Percentiles rank a stretch among this genome's conserved stretches.
These are phyloP conservation scores for Jordanella pulchra DNA, from an alignment of 2,797 vertebrate genomes.

Conservation along the genomic window DNA sequence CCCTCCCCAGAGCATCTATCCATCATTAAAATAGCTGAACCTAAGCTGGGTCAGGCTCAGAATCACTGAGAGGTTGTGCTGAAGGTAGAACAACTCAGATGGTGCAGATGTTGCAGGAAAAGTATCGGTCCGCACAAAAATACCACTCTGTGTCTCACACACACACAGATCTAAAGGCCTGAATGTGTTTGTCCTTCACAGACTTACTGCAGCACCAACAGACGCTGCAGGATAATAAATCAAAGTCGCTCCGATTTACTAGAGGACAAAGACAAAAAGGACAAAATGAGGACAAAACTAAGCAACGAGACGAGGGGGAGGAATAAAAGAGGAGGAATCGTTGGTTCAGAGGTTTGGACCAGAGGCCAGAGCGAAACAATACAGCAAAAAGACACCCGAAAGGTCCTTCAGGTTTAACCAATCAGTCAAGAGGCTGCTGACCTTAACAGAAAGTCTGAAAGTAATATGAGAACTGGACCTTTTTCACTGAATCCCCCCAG, in stretches of 20 bases:
- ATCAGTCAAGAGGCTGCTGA: conserved; percentile 28
- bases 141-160: background rate
- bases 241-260: conserved; percentile 24
- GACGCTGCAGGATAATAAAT: conserved; percentile 52
- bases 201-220: conserved; percentile 10
- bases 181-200: conserved; percentile 18
- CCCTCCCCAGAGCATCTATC: no score
- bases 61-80: background rate
- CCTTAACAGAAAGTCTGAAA: conserved; percentile 30
- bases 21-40: no score
- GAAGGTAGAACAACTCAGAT: background rate
- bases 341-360: background rate
- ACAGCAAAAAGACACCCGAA: background rate
- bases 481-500: conserved; percentile 7
- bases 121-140: background rate
- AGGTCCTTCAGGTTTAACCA: conserved; percentile 12
- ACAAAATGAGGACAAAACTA: background rate
- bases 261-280: background rate
- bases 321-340: background rate
- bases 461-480: conserved; percentile 41
- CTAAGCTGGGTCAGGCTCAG: no score
- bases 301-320: background rate
- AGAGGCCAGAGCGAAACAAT: background rate
- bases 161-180: background rate
- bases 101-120: no score